A percentile compares a stretch with the other conserved stretches of the same genome.
These are phyloP conservation scores for Danaus melanippus DNA, from an alignment of 1,140 invertebrate genomes.

Conservation along the genomic window DNA sequence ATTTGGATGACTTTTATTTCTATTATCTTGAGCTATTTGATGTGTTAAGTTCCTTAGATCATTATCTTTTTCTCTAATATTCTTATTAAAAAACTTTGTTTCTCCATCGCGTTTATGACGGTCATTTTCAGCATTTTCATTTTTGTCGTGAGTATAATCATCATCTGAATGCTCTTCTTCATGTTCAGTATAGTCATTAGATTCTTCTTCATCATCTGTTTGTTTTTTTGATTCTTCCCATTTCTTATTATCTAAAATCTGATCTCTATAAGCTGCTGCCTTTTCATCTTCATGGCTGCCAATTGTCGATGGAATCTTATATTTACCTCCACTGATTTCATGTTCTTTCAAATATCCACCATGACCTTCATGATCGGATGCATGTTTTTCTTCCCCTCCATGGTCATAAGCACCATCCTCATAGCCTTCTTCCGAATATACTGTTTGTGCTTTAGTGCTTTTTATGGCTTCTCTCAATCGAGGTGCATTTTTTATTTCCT, in stretches of 20 bases:
- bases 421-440: conserved; percentile 85
- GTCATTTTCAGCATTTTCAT: conserved; percentile 18
- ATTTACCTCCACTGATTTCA: conserved; percentile 54
- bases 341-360: conserved; percentile 59
- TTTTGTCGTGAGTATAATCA: conserved; percentile 18
- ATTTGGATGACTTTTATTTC: conserved; percentile 15
- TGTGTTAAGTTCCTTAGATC: no score
- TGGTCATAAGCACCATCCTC: conserved; percentile 85
- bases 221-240: conserved; percentile 53
- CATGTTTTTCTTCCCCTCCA: conserved; percentile 79
- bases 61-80: background rate
- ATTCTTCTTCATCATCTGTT: conserved; percentile 41
- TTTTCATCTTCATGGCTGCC: conserved; percentile 42
- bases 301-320: conserved; percentile 44
- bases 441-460: conserved; percentile 79
- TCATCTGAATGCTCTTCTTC: conserved; percentile 32
- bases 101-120: conserved; percentile 16
- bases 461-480: conserved; percentile 78
- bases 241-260: conserved; percentile 43
- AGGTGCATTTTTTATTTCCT: conserved; percentile 75
- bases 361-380: conserved; percentile 72
- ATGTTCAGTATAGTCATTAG: conserved; percentile 47
- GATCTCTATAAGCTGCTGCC: conserved; percentile 39
- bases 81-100: background rate
- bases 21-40: background rate